Base-by-base conservation (phyloP, 2,797 vertebrate species). In the Pteropus rufus region DNA sequence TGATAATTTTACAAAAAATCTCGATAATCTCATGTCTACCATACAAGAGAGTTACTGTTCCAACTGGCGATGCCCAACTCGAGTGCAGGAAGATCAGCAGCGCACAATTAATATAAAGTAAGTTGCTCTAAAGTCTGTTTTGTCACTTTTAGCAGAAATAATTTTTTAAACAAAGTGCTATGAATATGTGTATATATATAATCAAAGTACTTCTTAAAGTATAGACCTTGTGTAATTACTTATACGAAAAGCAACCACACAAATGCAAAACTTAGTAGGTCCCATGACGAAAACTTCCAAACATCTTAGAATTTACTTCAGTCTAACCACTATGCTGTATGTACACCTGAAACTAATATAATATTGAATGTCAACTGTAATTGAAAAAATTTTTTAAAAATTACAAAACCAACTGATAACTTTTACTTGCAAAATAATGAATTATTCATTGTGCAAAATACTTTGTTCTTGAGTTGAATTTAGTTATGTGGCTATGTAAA, bases 1-100 rank as follows among this genome's bases (percentile, higher is more conserved):
- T 21, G 99, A 99, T 86, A 99, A 99, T 98, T 99, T 99, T 97
- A 99, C 99, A 62, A 98, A 99, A 97, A 99, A 99, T 98, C 98
- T 99, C 83, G 99, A 99, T 97, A 99, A 99, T 98, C 98, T 99
- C 81, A 99, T 99, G 99, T 99, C 99, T 69, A 99, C 99, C 69
- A 97, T 99, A n/a, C 99, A 99, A 97, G 99, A 99, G 98, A 99
- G 98, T 97, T 98, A 99, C 92, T 99, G 99, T 97, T 99, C 98
- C 89, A 99, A 98, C 98, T 98, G 98, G 98, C 98, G 96, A 97
- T 99, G 99, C 93, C 99, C 98, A 0, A 97, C 97, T 34, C 99
- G 99, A 82, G 98, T 98, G 91, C 99, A 99, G 97, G 99, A 99
- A 95, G 98, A 98, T 95, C 97, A 98, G 85, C 98, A 98, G 97